Percentiles rank a stretch among this genome's conserved stretches.
Evolutionary conservation across 2,797 vertebrate species (phyloP).

Genomic region (Echiichthys vipera): DNA sequence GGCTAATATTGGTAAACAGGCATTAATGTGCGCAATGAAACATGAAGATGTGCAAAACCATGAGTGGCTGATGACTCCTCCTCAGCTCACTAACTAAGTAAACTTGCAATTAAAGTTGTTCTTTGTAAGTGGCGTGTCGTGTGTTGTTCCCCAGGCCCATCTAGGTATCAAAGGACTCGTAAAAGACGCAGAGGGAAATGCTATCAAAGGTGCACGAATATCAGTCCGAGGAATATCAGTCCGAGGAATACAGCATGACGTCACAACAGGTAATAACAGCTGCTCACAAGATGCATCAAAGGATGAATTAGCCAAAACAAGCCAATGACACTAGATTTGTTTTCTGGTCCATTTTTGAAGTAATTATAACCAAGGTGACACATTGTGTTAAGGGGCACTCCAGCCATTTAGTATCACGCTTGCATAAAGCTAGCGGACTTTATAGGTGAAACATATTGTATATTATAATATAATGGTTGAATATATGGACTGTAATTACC

Average conservation of each 20-base stretch:
- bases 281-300: not conserved
- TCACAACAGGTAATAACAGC: slow-evolving; percentile 87
- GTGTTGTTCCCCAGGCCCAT: slow-evolving; percentile 85
- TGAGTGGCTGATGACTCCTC: not conserved
- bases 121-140: not conserved
- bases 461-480: too few relatives aligned
- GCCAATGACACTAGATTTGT: not conserved
- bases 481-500: too few relatives aligned
- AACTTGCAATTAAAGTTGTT: not conserved
- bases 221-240: slow-evolving; percentile 92
- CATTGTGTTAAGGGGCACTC: not conserved
- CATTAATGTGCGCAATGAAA: not conserved
- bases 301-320: not conserved
- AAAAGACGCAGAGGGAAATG: slow-evolving; percentile 89
- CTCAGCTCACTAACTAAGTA: not conserved
- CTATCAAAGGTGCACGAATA: slow-evolving; percentile 90
- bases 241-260: slow-evolving; percentile 90
- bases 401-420: not conserved
- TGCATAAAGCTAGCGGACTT: not conserved
- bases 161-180: slow-evolving; percentile 94
- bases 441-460: too few relatives aligned
- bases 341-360: not conserved
- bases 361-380: not conserved
- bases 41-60: not conserved
- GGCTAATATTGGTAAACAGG: not conserved